phyloP scores from a whole-genome alignment of 2,797 vertebrate genomes.

The Oreortyx pictus region DNA sequence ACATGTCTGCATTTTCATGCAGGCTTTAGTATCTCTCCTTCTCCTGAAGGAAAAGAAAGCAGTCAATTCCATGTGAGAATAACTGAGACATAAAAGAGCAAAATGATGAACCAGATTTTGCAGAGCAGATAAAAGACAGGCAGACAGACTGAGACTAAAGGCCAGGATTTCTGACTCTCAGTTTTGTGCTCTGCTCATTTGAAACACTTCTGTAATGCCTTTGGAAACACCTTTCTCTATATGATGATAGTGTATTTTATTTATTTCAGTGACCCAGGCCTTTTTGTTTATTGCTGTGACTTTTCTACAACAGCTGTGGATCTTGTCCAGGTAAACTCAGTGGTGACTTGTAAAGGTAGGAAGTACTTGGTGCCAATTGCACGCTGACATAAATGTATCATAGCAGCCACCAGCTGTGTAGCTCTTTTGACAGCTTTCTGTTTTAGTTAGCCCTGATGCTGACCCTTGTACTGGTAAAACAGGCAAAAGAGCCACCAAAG shows the following conservation, averaged over 20 bases:
- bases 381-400: not conserved
- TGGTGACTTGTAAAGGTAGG: not conserved
- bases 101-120: not conserved
- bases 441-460: not conserved
- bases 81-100: not conserved
- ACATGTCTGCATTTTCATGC: not conserved
- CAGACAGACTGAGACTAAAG: not conserved
- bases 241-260: constrained; percentile 8
- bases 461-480: not conserved
- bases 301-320: constrained; percentile 93
- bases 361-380: not conserved
- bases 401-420: not conserved
- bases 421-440: not conserved
- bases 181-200: not conserved
- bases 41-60: not conserved
- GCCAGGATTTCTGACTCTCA: not conserved
- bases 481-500: not conserved
- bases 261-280: constrained; percentile 88
- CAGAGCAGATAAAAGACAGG: not conserved
- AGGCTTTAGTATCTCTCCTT: not conserved
- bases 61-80: not conserved
- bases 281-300: constrained; percentile 97
- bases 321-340: constrained; percentile 88
- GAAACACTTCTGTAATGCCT: not conserved
- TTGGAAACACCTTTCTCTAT: not conserved